A percentile compares a stretch with the other conserved stretches of the same genome.
phyloP scores from a whole-genome alignment of 2,888 invertebrate species.

The Eurois occulta region DNA sequence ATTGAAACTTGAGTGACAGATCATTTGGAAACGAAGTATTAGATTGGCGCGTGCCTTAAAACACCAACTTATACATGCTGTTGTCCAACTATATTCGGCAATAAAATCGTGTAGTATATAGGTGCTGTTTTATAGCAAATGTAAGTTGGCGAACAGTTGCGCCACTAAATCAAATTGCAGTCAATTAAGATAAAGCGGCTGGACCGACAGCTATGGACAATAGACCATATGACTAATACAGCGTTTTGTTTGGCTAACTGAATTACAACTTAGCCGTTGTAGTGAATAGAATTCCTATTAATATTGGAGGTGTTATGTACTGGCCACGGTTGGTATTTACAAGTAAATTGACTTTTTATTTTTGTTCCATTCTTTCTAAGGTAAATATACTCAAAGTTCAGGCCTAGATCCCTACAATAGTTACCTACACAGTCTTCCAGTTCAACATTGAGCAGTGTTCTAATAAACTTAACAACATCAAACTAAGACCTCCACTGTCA shows the following conservation, averaged over 20 bases:
- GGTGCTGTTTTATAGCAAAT: slow-evolving; percentile 64
- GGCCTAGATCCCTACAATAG: background rate
- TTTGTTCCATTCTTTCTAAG: background rate
- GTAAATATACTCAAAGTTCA: background rate
- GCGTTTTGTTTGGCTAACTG: slow-evolving; percentile 87
- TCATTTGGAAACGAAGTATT: slow-evolving; percentile 51
- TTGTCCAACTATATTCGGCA: slow-evolving; percentile 64
- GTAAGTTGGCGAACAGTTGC: slow-evolving; percentile 76
- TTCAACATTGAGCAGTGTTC: no score
- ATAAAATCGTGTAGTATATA: slow-evolving; percentile 66
- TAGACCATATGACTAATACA: slow-evolving; percentile 87
- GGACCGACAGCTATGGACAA: slow-evolving; percentile 87
- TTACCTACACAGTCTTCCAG: background rate
- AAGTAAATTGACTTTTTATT: background rate
- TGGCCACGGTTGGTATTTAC: slow-evolving; percentile 8
- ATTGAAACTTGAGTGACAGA: slow-evolving; percentile 58
- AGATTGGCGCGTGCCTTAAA: slow-evolving; percentile 72
- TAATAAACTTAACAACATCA: no score
- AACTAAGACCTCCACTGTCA: no score
- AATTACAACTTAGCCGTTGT: slow-evolving; percentile 78
- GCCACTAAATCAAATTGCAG: slow-evolving; percentile 89
- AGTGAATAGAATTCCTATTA: slow-evolving; percentile 79
- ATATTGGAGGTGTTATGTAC: slow-evolving; percentile 56
- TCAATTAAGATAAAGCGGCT: slow-evolving; percentile 89
- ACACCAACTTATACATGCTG: slow-evolving; percentile 73